Percentiles rank a stretch among this genome's conserved stretches.
These are phyloP conservation scores for Brachymystax lenok DNA, from an alignment of 2,797 vertebrate genomes.

Conservation along the genomic window DNA sequence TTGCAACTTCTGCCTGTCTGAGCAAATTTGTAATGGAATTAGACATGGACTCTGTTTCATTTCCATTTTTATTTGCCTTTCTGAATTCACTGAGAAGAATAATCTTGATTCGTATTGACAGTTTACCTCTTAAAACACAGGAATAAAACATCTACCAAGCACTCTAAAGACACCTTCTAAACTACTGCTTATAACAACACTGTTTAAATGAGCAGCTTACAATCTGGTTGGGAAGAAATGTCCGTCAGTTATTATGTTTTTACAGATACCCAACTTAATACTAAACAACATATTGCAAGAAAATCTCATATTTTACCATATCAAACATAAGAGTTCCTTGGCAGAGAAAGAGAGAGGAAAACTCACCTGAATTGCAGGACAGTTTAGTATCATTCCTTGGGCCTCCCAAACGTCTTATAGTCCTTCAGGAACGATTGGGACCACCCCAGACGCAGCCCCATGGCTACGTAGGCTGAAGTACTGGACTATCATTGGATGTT, in stretches of 20 bases:
- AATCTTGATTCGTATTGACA: not conserved
- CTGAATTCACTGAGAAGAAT: too few relatives aligned
- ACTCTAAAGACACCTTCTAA: too few relatives aligned
- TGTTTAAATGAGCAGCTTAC: not conserved
- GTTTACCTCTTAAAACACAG: not conserved
- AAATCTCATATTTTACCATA: not conserved
- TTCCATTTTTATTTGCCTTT: not conserved
- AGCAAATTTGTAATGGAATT: not conserved
- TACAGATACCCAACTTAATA: not conserved
- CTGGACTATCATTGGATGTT: not conserved
- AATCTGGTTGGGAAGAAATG: not conserved
- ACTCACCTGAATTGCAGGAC: slow-evolving; percentile 1
- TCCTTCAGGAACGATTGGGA: not conserved
- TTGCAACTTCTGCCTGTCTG: too few relatives aligned
- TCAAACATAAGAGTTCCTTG: not conserved
- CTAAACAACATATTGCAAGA: not conserved
- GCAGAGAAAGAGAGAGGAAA: not conserved
- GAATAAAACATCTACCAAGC: not conserved
- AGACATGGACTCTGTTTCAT: not conserved
- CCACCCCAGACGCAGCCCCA: not conserved
- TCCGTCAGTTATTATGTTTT: not conserved
- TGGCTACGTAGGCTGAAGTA: not conserved
- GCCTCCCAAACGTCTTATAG: not conserved
- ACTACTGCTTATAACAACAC: not conserved
- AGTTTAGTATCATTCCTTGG: not conserved